These are phyloP conservation scores for Ptyas mucosa DNA, from an alignment of 2,113 vertebrate species.

Conservation along the genomic window DNA sequence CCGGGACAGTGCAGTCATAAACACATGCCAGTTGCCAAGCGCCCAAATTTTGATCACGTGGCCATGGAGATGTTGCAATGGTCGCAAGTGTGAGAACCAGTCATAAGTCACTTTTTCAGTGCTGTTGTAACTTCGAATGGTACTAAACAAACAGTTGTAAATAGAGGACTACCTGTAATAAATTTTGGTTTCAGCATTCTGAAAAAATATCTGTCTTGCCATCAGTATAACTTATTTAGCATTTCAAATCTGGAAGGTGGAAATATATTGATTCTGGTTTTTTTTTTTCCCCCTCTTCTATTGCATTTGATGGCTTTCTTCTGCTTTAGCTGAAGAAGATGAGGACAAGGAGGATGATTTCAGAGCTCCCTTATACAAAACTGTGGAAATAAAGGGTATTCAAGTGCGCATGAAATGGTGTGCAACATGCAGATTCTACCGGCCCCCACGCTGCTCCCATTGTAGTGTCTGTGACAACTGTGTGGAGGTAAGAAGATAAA, in stretches of 20 bases:
- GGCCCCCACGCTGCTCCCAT: constrained; percentile 93
- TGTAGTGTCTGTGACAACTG: constrained; percentile 98
- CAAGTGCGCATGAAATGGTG: constrained; percentile 99
- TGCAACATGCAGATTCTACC: constrained; percentile 95
- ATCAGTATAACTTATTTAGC: not conserved
- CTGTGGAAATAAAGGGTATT: constrained; percentile 93
- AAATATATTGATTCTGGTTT: not conserved
- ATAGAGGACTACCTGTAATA: not conserved
- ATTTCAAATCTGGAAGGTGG: not conserved
- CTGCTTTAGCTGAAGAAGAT: constrained; percentile 86
- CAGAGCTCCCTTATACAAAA: constrained; percentile 95
- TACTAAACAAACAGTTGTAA: too few species aligned
- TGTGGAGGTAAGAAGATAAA: constrained; percentile 82
- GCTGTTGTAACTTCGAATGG: too few species aligned
- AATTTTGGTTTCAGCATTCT: not conserved
- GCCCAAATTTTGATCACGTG: not conserved
- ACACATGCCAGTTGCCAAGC: not conserved
- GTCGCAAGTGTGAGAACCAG: not conserved
- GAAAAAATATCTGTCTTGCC: not conserved
- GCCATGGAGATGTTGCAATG: too few species aligned
- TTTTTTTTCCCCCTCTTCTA: not conserved
- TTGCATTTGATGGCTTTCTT: not conserved
- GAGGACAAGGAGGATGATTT: constrained; percentile 99
- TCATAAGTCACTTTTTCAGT: not conserved
- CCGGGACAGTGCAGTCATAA: not conserved